Conservation (phyloP, 53 echinoderm and acorn worm species). For the Astropecten irregularis region DNA sequence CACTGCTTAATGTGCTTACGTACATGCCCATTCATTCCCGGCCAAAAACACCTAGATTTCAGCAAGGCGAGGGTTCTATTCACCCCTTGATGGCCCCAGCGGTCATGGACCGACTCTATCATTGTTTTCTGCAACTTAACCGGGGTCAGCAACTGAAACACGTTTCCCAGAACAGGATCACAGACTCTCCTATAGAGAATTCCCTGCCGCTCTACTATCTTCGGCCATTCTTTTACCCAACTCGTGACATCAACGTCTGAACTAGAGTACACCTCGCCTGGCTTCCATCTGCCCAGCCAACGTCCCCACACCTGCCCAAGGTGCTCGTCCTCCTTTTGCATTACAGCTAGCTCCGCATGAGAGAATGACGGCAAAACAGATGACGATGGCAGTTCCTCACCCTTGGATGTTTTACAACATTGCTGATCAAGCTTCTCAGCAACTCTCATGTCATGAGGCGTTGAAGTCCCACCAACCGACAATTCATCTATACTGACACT, state of each 20-base stretch:
- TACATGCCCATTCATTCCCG: not conserved
- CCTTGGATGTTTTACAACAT: too few relatives aligned
- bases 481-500: too few relatives aligned
- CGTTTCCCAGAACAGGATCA: not conserved
- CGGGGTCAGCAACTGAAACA: not conserved
- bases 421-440: too few relatives aligned
- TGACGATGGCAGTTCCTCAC: too few relatives aligned
- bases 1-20: not conserved
- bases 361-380: too few relatives aligned
- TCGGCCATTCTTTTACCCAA: slow-evolving; percentile 36
- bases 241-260: not conserved
- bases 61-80: not conserved
- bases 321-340: slow-evolving; percentile 67
- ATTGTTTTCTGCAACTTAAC: not conserved
- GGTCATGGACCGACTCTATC: not conserved
- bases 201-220: slow-evolving; percentile 13
- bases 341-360: too few relatives aligned
- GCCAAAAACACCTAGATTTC: not conserved
- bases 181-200: slow-evolving; percentile 24
- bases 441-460: too few relatives aligned
- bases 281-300: slow-evolving; percentile 38
- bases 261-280: slow-evolving; percentile 4
- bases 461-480: too few relatives aligned
- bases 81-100: not conserved
- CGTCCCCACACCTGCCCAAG: not conserved